Evolutionary conservation across 2,888 invertebrate species (phyloP).

Genomic region (Papilio elwesi): DNA sequence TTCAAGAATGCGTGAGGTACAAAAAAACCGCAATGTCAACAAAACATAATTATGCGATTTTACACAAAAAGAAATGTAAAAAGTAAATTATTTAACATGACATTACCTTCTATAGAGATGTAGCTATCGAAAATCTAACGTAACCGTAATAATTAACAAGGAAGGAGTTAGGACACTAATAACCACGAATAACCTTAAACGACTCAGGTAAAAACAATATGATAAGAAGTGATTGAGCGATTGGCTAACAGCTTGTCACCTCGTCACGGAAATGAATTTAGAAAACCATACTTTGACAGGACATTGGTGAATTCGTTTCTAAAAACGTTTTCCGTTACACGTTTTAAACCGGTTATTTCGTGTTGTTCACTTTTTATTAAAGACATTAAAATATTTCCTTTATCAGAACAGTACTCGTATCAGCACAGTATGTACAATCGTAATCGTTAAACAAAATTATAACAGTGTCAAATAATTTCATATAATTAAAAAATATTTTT

Average conservation of each 20-base stretch:
- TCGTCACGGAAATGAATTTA: background rate
- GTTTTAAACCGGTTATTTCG: no score
- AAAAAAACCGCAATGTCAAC: constrained; percentile 14
- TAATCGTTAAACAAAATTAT: no score
- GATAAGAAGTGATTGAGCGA: background rate
- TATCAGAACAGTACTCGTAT: no score
- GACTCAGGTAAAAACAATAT: background rate
- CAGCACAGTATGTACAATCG: no score
- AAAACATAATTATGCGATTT: constrained; percentile 6
- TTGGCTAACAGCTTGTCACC: background rate
- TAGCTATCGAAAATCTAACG: constrained; percentile 2
- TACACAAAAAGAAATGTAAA: constrained; percentile 15
- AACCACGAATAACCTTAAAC: constrained; percentile 16
- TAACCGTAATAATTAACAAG: constrained; percentile 14
- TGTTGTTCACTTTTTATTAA: no score
- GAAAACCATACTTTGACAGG: background rate
- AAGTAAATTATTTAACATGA: constrained; percentile 42
- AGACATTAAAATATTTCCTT: no score
- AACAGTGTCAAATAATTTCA: no score
- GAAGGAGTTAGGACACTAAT: background rate
- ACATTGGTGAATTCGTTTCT: background rate
- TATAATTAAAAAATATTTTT: no score
- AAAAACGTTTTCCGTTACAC: background rate
- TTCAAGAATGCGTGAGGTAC: constrained; percentile 3
- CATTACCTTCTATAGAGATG: constrained; percentile 41